These are phyloP conservation scores for Pseudorasbora parva DNA, from an alignment of 2,113 vertebrate species.

Conservation along the genomic window DNA sequence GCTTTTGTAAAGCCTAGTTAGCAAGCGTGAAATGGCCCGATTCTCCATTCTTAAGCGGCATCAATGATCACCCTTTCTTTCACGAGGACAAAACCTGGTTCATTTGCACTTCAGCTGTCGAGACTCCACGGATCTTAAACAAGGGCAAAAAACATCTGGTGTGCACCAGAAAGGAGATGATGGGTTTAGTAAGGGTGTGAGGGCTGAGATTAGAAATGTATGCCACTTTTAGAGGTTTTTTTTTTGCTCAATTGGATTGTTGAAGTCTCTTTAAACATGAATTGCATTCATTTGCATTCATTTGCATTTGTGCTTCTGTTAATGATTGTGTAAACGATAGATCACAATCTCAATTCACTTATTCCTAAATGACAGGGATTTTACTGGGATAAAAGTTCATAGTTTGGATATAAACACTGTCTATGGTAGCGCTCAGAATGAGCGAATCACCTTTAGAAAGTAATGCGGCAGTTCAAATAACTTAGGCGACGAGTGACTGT, in stretches of 20 bases:
- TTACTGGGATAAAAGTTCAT: no score
- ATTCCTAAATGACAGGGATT: no score
- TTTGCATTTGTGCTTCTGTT: neutral
- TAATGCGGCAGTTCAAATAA: no score
- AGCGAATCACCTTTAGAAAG: no score
- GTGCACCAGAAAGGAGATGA: constrained; percentile 42
- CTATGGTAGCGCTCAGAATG: no score
- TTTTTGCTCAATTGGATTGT: constrained; percentile 26
- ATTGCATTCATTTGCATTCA: no score
- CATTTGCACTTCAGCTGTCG: constrained; percentile 61
- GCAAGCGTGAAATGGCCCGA: constrained; percentile 61
- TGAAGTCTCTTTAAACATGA: neutral
- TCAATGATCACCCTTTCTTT: constrained; percentile 60
- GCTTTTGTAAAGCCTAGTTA: constrained; percentile 59
- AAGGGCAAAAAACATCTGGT: constrained; percentile 59
- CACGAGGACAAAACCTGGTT: constrained; percentile 51
- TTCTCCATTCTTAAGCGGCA: constrained; percentile 33
- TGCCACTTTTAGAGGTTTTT: neutral
- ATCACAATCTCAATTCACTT: no score
- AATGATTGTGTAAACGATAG: neutral
- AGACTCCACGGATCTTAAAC: constrained; percentile 51
- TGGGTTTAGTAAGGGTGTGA: constrained; percentile 60
- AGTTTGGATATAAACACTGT: no score
- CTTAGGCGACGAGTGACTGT: no score
- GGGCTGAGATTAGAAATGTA: neutral